Percentiles rank a stretch among this genome's conserved stretches.
Evolutionary conservation across 2,113 vertebrate species (phyloP).

Genomic region (Pelobates fuscus): DNA sequence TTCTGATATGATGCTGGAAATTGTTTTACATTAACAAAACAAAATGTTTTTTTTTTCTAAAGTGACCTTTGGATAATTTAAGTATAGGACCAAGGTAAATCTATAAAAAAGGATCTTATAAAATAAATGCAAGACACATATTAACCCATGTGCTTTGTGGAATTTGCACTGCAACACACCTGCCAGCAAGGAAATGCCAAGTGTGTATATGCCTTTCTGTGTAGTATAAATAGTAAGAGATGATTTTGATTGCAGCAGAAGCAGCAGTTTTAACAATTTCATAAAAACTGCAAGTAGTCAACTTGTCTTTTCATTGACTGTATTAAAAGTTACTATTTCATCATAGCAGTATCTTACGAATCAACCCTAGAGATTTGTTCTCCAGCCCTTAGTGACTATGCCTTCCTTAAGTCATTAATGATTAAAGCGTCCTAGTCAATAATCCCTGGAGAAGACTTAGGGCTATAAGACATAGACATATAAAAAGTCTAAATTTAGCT

Average conservation of each 20-base stretch:
- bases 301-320: conserved; percentile 7
- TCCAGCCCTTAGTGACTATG: conserved; percentile 52
- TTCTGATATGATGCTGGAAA: too few species aligned
- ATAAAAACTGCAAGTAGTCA: background rate
- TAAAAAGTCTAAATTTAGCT: conserved; percentile 52
- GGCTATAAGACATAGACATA: conserved; percentile 48
- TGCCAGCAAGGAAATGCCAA: too few species aligned
- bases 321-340: conserved; percentile 37
- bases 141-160: too few species aligned
- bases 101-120: too few species aligned
- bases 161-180: too few species aligned
- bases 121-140: too few species aligned
- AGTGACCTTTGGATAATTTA: too few species aligned
- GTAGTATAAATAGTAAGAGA: background rate
- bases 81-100: too few species aligned
- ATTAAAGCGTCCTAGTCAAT: conserved; percentile 36
- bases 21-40: too few species aligned
- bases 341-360: conserved; percentile 38
- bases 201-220: background rate
- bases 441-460: conserved; percentile 50
- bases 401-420: conserved; percentile 40
- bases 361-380: background rate
- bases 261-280: conserved; percentile 13
- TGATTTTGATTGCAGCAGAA: background rate
- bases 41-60: too few species aligned